phyloP scores from a whole-genome alignment of 2,888 invertebrate species.

The Drepana falcataria region DNA sequence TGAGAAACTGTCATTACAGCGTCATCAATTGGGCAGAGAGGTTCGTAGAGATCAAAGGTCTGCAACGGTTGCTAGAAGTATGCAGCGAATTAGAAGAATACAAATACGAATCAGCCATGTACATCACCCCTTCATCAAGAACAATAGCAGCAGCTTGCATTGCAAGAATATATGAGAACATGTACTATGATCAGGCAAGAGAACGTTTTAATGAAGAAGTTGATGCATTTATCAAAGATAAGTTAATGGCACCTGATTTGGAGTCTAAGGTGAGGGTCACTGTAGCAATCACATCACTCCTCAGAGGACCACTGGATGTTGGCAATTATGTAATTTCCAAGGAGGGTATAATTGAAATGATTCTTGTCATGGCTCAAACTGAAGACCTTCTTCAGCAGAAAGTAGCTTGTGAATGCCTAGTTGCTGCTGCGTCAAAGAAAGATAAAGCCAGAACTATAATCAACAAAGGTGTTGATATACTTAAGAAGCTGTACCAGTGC shows the following conservation, averaged over 20 bases:
- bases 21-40: constrained; percentile 94
- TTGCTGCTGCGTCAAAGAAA: constrained; percentile 97
- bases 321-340: constrained; percentile 91
- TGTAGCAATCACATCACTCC: constrained; percentile 91
- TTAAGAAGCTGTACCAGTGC: constrained; percentile 95
- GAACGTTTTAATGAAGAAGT: constrained; percentile 86
- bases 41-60: constrained; percentile 87
- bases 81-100: constrained; percentile 96
- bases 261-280: constrained; percentile 93
- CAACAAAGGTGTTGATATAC: constrained; percentile 91
- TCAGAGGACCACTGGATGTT: constrained; percentile 95
- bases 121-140: constrained; percentile 91
- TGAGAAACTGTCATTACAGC: constrained; percentile 91
- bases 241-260: constrained; percentile 89
- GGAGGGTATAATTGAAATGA: constrained; percentile 96
- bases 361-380: constrained; percentile 96
- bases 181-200: constrained; percentile 93
- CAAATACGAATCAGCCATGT: constrained; percentile 94
- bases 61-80: constrained; percentile 89
- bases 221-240: constrained; percentile 91
- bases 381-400: constrained; percentile 94
- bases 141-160: constrained; percentile 95
- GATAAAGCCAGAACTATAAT: constrained; percentile 96
- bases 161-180: constrained; percentile 94
- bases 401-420: constrained; percentile 97